Percentiles rank a stretch among this genome's conserved stretches.
phyloP scores from a whole-genome alignment of 1,140 invertebrate genomes.

The Saxidomus purpurata region DNA sequence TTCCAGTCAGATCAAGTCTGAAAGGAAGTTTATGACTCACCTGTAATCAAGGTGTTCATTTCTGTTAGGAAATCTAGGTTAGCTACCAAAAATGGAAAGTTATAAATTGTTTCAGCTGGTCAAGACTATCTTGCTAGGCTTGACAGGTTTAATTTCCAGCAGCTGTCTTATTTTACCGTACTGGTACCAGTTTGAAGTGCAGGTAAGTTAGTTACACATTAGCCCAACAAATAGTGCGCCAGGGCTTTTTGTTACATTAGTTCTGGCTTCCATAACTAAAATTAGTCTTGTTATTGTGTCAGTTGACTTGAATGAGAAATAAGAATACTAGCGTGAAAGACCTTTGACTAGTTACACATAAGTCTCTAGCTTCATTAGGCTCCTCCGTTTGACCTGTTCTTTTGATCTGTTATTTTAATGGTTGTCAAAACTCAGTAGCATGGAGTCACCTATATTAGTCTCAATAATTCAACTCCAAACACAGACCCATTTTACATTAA shows the following conservation, averaged over 20 bases:
- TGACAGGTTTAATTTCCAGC: not conserved
- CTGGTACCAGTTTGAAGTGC: constrained; percentile 18
- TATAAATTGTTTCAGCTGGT: constrained; percentile 8
- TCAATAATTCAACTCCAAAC: too few relatives aligned
- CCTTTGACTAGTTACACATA: too few relatives aligned
- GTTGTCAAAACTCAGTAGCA: too few relatives aligned
- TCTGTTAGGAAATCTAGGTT: not conserved
- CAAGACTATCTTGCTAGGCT: not conserved
- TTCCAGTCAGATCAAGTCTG: not conserved
- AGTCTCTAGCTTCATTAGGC: too few relatives aligned
- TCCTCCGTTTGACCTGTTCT: too few relatives aligned
- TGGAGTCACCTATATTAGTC: too few relatives aligned
- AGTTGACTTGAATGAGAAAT: not conserved
- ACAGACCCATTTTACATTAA: too few relatives aligned
- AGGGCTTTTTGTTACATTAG: too few relatives aligned
- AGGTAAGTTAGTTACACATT: not conserved
- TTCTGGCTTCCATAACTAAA: too few relatives aligned
- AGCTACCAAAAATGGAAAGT: not conserved
- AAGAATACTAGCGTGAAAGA: not conserved
- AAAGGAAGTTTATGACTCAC: constrained; percentile 5
- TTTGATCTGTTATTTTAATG: too few relatives aligned
- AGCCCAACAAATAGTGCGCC: not conserved
- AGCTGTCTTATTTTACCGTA: not conserved
- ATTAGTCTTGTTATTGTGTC: too few relatives aligned
- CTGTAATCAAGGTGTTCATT: constrained; percentile 27